Base-by-base conservation (phyloP, 2,113 vertebrate genomes). In the Campylorhamphus procurvoides region DNA sequence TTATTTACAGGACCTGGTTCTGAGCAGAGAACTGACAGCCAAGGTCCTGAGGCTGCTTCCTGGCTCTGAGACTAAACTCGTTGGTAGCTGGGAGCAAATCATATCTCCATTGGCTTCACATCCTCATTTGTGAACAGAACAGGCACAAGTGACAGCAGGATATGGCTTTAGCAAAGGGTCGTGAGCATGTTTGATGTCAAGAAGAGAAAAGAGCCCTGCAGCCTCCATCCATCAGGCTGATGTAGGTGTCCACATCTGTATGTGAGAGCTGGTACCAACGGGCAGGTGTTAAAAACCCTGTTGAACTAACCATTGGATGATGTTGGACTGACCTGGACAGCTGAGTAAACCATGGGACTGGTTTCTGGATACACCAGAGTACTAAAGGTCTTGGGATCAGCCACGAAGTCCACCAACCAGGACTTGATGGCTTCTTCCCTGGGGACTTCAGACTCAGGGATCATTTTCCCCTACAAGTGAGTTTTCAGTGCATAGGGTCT, bases 251-350 rank as follows among this genome's bases (percentile, higher is more conserved):
- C 16, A 1, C 0, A 0, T 14, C 62, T 18, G 6, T 5, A 50
- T 0, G 0, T 2, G 1, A 74, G 31, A 44, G 39, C 52, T 50
- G 44, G 42, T 18, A 58, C 63, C 31, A 24, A 53, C 14, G 25
- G 14, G 33, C 0, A 0, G 27, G 23, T 14, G 27, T 14, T 39
- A 9, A 68, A 85, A 55, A 2, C 76, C 37, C 42, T 5, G 5
- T 1, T 66, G 60, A 49, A 9, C 20, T 42, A 47, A 10, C 37
- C 2, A 5, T 0, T 12, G 31, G n/a, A 27, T 5, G 29, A 33
- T 3, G 5, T 1, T 73, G 42, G 50, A 33, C 40, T 20, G 7
- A 24, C 20, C 40, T 11, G 19, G 39, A 16, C 63, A 73, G 58
- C 27, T 24, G 39, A 28, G n/a, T 2, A 35, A 37, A 12, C 24